Base-by-base conservation (phyloP, 2,797 vertebrate species). In the Pteropus rufus region DNA sequence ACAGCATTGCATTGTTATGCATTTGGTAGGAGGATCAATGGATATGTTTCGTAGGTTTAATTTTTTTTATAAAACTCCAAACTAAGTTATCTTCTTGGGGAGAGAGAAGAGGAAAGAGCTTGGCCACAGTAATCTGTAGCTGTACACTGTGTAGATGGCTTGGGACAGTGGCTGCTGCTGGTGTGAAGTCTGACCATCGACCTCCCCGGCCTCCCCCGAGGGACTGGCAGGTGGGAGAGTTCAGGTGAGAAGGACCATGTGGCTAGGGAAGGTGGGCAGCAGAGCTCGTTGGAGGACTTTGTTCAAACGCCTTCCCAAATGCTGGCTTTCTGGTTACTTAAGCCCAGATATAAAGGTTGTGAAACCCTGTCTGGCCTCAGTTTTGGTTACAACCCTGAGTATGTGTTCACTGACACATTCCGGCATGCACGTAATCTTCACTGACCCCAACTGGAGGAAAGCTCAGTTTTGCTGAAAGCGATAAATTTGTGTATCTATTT, bases 361-460 rank as follows among this genome's bases (percentile, higher is more conserved):
- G 83, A 92, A 89, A 91, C 73, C 60, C 75, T 52, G 44, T 70
- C 52, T 81, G 82, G 26, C 56, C 36, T 94, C 14, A 10, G 46
- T 97, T 91, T 94, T 29, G 77, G 56, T 88, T 85, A 84, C 56
- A 88, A n/a, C 92, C 46, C 19, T 84, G 41, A 16, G 31, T 93
- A 46, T 67, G 19, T 75, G 81, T 34, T 96, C 41, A 12, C 54
- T 67, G 86, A 75, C 36, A 73, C 75, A 85, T 46, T 91, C 29
- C 4, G 26, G 34, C 26, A 12, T 70, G 75, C 60, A 77, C 29
- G 49, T 49, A 62, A 85, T 88, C 46, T 46, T 67, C 44, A 4
- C 26, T 67, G 82, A 72, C 65, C 36, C 70, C 67, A 31, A 69
- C 4, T 41, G 34, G 54, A 65, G 29, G 73, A 80, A 88, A 69